These are phyloP conservation scores for Sandelia bainsii DNA, from an alignment of 2,797 vertebrate species.

Conservation along the genomic window DNA sequence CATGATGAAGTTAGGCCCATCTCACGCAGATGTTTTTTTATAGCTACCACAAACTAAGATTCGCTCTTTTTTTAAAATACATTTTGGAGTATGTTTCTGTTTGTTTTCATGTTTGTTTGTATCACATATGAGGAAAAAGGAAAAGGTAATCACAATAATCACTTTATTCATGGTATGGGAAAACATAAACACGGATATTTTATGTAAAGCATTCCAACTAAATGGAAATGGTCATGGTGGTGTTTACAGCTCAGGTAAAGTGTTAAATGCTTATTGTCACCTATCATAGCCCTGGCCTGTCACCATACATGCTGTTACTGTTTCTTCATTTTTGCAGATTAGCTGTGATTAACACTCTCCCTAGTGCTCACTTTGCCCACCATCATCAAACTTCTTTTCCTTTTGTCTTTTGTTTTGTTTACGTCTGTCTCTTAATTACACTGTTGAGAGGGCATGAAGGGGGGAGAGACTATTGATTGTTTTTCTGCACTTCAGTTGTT, in stretches of 20 bases:
- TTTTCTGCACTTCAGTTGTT: conserved; percentile 56
- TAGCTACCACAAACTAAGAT: neutral
- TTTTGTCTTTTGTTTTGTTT: no score
- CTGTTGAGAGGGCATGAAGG: conserved; percentile 39
- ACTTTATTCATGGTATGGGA: neutral
- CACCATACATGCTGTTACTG: conserved; percentile 33
- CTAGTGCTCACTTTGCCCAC: conserved; percentile 5
- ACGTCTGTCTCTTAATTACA: conserved; percentile 70
- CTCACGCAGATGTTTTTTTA: conserved; percentile 5
- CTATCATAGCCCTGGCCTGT: conserved; percentile 21
- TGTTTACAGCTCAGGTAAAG: conserved; percentile 3
- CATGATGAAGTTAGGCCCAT: conserved; percentile 13
- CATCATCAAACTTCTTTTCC: conserved; percentile 23
- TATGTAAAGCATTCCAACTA: conserved; percentile 14
- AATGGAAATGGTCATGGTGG: conserved; percentile 11
- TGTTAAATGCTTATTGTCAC: neutral
- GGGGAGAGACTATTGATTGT: conserved; percentile 59
- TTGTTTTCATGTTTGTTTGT: conserved; percentile 11
- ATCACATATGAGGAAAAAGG: neutral
- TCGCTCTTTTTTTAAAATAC: neutral
- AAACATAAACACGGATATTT: neutral
- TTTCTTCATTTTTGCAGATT: conserved; percentile 27
- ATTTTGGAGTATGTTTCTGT: neutral
- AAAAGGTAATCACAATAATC: neutral
- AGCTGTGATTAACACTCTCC: conserved; percentile 37